phyloP scores from a whole-genome alignment of 2,113 vertebrate genomes.

The Microcebus ravelobensis region DNA sequence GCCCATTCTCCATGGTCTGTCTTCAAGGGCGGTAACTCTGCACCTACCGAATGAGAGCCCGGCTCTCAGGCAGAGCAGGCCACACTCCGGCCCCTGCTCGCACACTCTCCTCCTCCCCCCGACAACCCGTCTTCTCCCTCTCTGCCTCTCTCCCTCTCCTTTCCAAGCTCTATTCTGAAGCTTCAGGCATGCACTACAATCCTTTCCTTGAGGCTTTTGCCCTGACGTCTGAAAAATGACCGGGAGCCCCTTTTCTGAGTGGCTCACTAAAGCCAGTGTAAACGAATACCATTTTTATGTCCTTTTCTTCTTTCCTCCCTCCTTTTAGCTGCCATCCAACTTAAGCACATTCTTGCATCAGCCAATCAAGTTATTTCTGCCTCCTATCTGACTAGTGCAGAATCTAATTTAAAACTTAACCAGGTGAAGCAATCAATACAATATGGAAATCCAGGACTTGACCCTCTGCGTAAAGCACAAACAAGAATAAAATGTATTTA shows the following conservation, averaged over 20 bases:
- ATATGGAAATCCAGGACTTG: slow-evolving; percentile 26
- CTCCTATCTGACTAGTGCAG: neutral
- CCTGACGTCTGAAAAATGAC: neutral
- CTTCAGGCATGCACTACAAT: neutral
- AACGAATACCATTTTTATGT: neutral
- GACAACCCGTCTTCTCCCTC: too few relatives aligned
- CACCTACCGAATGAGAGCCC: neutral
- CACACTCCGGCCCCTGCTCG: neutral
- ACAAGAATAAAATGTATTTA: slow-evolving; percentile 41
- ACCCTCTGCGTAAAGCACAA: neutral
- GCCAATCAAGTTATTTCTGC: slow-evolving; percentile 12
- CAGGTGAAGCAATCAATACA: slow-evolving; percentile 38
- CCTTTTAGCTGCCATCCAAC: neutral
- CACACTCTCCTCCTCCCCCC: rapidly evolving
- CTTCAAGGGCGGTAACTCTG: slow-evolving; percentile 15
- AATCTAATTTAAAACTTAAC: slow-evolving; percentile 61
- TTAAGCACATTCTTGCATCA: neutral
- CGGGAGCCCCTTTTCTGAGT: neutral
- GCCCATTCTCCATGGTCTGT: neutral
- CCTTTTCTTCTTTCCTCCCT: neutral
- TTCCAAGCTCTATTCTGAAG: neutral
- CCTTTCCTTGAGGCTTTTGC: neutral
- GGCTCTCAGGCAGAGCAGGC: neutral
- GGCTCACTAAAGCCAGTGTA: neutral
- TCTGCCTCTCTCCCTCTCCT: neutral